A percentile compares a stretch with the other conserved stretches of the same genome.
phyloP scores from a whole-genome alignment of 1,140 invertebrate genomes.

The Phortica variegata region DNA sequence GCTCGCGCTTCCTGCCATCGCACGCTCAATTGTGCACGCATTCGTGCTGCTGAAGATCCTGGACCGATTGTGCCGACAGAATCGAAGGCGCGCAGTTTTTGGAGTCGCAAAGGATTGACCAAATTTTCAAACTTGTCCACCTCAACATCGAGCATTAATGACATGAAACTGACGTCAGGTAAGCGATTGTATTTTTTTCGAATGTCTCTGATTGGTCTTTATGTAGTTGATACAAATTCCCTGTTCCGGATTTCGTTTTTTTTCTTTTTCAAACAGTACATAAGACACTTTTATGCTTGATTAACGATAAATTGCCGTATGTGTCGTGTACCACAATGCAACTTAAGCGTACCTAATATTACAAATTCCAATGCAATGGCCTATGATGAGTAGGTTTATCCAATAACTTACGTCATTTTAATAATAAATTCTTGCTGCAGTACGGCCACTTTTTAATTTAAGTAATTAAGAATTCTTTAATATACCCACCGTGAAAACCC shows the following conservation, averaged over 20 bases:
- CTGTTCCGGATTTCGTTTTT: background rate
- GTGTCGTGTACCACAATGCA: too few relatives aligned
- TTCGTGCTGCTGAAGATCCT: conserved; percentile 47
- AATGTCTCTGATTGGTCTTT: too few relatives aligned
- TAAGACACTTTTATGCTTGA: too few relatives aligned
- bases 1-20: conserved; percentile 44
- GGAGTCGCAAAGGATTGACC: conserved; percentile 75
- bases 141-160: conserved; percentile 67
- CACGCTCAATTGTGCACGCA: conserved; percentile 45
- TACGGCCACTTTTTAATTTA: background rate
- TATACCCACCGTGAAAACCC: too few relatives aligned
- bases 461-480: too few relatives aligned
- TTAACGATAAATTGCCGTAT: too few relatives aligned
- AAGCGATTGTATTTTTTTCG: background rate
- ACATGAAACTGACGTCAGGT: conserved; percentile 64
- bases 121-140: conserved; percentile 70
- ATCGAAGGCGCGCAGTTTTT: conserved; percentile 62
- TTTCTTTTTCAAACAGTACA: background rate
- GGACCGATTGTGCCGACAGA: conserved; percentile 40
- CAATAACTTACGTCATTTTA: too few relatives aligned
- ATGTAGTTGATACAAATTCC: background rate
- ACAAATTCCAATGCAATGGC: too few relatives aligned
- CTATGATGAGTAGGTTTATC: too few relatives aligned
- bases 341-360: too few relatives aligned
- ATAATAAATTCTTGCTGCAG: background rate